These are phyloP conservation scores for Oenanthe melanoleuca DNA, from an alignment of 2,113 vertebrate species.

Conservation along the genomic window DNA sequence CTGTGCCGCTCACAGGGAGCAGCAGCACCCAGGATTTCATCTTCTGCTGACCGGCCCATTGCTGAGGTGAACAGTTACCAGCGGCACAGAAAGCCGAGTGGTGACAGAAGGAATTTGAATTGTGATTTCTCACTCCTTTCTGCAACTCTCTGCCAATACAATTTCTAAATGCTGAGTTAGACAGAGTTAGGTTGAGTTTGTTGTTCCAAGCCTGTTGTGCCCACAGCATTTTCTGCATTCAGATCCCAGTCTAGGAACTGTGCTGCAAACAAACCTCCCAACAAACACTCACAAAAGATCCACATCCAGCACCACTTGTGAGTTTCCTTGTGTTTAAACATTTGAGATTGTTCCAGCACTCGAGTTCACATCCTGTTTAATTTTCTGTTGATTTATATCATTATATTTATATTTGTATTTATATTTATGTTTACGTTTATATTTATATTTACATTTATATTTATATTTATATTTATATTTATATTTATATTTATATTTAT, in stretches of 20 bases:
- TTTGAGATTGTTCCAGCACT: background rate
- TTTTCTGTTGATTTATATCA: background rate
- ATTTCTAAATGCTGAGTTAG: slow-evolving; percentile 40
- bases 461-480: too few relatives aligned
- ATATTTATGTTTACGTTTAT: too few relatives aligned
- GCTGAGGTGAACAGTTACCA: slow-evolving; percentile 45
- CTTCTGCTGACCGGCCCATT: background rate
- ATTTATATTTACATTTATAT: too few relatives aligned
- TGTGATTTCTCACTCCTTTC: slow-evolving; percentile 20
- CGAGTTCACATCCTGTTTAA: background rate
- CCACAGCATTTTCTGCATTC: slow-evolving; percentile 17
- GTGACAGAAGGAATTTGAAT: slow-evolving; percentile 55
- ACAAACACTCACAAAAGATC: background rate
- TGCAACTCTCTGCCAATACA: slow-evolving; percentile 9
- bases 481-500: too few relatives aligned
- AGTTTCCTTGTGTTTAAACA: background rate
- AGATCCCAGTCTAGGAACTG: background rate
- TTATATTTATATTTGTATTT: too few relatives aligned
- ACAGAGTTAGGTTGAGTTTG: background rate
- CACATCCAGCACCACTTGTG: accelerated
- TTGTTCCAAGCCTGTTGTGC: slow-evolving; percentile 31
- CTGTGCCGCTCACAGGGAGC: background rate
- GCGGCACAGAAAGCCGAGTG: background rate
- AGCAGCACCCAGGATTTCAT: slow-evolving; percentile 4
- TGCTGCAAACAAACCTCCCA: background rate